Evolutionary conservation across 2,113 vertebrate species (phyloP), one percentile per base, ranked within the genome.

Genomic region (Hippocampus guttulatus): DNA sequence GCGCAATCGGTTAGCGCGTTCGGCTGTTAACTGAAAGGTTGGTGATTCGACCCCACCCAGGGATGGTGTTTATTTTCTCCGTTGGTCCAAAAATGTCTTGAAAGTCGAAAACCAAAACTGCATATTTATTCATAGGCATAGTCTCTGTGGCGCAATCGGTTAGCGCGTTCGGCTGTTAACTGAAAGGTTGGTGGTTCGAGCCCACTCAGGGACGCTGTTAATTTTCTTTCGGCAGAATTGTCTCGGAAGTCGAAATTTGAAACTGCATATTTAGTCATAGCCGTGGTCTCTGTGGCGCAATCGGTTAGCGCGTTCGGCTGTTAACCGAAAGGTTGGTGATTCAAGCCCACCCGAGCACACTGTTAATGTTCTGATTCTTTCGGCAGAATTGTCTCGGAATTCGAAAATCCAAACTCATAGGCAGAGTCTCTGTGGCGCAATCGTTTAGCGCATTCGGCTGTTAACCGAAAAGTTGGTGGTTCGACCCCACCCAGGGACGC

Each of bases 271-370:
- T 27, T 27, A n/a, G n/a, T n/a, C n/a, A n/a, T n/a, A n/a, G n/a
- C n/a, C n/a, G n/a, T n/a, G n/a, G n/a, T 85, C 79, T 86, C 85
- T 85, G 81, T 85, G 81, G 83, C 83, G 83, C 83, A 85, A 85
- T 85, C 61, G 81, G 81, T 80, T 77, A 86, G 79, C 75, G 79
- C 81, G 74, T 80, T 85, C 73, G 73, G 70, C 82, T 84, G 82
- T 84, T 78, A 81, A 78, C 51, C 1, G 51, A 52, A 52, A 52
- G 51, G 51, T 52, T 51, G 20, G 51, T 52, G 51, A 3, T 55
- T 81, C 74, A 8, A 81, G 76, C 74, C 82, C 82, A 84, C 76
- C 76, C 79, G 77, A 76, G 16, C 27, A 67, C 47, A 27, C 5
- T 33, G 0, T 33, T 33, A 6, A 33, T 27, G n/a, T 0, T 33